phyloP scores from a whole-genome alignment of 2,113 vertebrate species.

The Maccullochella peelii region DNA sequence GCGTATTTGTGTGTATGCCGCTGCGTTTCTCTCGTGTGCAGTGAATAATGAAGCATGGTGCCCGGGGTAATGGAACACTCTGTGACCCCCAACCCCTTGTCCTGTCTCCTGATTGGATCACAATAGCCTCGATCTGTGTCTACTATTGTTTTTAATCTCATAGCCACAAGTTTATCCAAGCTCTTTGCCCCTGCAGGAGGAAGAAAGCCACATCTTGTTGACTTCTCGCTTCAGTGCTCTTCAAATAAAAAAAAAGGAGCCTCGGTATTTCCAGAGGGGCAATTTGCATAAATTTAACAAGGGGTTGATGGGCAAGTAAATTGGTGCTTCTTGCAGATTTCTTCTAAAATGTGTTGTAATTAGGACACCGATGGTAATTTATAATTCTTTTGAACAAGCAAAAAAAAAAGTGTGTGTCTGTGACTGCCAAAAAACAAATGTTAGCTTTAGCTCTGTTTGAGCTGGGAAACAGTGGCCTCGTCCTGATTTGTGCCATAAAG shows the following conservation, averaged over 20 bases:
- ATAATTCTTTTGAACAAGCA: neutral
- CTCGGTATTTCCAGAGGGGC: neutral
- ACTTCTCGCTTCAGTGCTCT: conserved; percentile 26
- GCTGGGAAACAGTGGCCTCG: neutral
- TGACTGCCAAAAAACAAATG: neutral
- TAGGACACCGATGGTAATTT: conserved; percentile 8
- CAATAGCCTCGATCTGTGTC: conserved; percentile 1
- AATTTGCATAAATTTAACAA: conserved; percentile 28
- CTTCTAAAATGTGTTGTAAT: conserved; percentile 22
- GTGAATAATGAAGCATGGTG: conserved; percentile 64
- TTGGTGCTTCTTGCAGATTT: conserved; percentile 16
- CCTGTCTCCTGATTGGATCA: conserved; percentile 45
- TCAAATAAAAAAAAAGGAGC: conserved; percentile 18
- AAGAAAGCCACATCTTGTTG: conserved; percentile 11
- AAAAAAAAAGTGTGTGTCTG: too few species aligned
- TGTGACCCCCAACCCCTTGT: conserved; percentile 38
- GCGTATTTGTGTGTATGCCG: conserved; percentile 16
- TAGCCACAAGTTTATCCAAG: neutral
- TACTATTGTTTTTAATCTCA: neutral
- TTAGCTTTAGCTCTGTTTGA: neutral
- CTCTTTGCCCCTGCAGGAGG: neutral
- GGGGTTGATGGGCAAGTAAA: conserved; percentile 30
- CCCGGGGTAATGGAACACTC: conserved; percentile 50
- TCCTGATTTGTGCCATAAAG: neutral
- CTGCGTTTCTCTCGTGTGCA: conserved; percentile 52